Conservation (phyloP, 2,888 invertebrate genomes). For the Acronicta psi region DNA sequence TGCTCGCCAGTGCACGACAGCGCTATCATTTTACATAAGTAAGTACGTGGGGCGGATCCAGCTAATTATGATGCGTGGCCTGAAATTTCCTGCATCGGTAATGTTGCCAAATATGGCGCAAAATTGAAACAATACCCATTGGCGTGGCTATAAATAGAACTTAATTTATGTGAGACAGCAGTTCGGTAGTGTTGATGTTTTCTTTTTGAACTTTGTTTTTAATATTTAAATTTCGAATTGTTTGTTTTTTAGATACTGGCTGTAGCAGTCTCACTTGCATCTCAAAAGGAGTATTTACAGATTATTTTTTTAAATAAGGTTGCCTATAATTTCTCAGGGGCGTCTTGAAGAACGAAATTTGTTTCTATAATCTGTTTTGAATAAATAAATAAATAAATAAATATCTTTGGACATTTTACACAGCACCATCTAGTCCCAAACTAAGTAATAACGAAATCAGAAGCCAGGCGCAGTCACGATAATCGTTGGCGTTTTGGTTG, state of each 20-base stretch:
- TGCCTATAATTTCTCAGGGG: too few species aligned
- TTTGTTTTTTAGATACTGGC: background rate
- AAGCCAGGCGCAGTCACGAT: too few species aligned
- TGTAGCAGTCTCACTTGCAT: too few species aligned
- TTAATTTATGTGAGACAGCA: conserved; percentile 37
- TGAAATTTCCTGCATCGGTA: conserved; percentile 46
- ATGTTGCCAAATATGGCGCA: conserved; percentile 53
- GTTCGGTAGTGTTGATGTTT: conserved; percentile 6
- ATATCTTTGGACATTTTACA: too few species aligned
- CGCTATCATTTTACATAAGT: conserved; percentile 7
- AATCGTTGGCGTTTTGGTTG: too few species aligned
- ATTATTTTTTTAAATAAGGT: too few species aligned
- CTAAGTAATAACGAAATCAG: too few species aligned
- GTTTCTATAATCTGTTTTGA: too few species aligned
- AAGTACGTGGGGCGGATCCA: conserved; percentile 40
- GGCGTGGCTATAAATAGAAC: conserved; percentile 45
- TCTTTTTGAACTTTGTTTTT: conserved; percentile 3
- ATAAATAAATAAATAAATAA: too few species aligned
- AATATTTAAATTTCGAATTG: background rate
- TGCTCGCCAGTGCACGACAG: conserved; percentile 14
- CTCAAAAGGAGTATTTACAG: too few species aligned
- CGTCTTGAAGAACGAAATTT: too few species aligned
- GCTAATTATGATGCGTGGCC: conserved; percentile 56
- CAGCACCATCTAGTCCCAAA: too few species aligned
- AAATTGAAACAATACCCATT: conserved; percentile 44